Conservation (phyloP, 2,113 vertebrate species). For the Rhabdornis inornatus region DNA sequence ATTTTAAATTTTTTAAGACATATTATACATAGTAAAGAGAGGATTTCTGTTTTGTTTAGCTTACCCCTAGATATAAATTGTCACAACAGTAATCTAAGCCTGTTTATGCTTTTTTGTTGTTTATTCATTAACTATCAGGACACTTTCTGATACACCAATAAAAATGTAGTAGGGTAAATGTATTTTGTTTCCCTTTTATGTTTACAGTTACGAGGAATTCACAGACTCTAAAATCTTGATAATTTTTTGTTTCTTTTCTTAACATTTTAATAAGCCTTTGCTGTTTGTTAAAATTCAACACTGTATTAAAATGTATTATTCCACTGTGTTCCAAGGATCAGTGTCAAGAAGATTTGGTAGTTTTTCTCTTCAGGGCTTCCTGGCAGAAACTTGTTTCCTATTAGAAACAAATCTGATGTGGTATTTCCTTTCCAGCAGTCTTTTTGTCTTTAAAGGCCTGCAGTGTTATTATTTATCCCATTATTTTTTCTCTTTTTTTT, state of each 20-base stretch:
- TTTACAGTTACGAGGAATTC: neutral
- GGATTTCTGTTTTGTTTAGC: constrained; percentile 16
- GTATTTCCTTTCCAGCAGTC: constrained; percentile 18
- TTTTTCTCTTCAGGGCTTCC: constrained; percentile 30
- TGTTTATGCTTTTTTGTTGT: constrained; percentile 27
- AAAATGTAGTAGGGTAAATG: neutral
- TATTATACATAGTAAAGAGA: constrained; percentile 17
- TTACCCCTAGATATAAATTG: constrained; percentile 25
- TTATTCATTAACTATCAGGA: constrained; percentile 45
- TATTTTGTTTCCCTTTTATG: constrained; percentile 30
- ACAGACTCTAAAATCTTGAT: neutral
- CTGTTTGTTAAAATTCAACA: constrained; percentile 10
- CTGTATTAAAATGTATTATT: constrained; percentile 43
- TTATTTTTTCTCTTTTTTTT: neutral
- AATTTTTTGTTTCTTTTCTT: constrained; percentile 39
- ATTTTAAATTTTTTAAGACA: constrained; percentile 2
- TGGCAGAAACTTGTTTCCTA: neutral
- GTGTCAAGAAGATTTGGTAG: neutral
- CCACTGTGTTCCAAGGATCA: neutral
- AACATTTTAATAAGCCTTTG: constrained; percentile 17
- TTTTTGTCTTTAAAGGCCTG: constrained; percentile 16
- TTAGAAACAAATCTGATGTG: constrained; percentile 1
- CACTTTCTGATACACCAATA: neutral
- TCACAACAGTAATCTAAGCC: constrained; percentile 10
- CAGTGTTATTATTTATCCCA: neutral